Evolutionary conservation across 37 sponge, comb jelly and placozoan species (phyloP).

Genomic region (Bolinopsis microptera): DNA sequence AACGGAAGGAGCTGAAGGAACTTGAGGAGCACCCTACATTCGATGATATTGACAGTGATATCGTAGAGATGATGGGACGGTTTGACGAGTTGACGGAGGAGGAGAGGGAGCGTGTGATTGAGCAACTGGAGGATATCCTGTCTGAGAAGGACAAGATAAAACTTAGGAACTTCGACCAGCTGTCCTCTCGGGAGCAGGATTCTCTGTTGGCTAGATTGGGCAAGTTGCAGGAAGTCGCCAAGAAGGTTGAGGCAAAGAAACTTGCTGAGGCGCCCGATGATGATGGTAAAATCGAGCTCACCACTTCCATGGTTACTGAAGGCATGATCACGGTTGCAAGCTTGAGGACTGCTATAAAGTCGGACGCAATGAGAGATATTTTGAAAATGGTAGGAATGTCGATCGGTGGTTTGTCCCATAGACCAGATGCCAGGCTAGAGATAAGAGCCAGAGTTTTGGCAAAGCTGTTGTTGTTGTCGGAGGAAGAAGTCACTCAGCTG

Average conservation of each 20-base stretch:
- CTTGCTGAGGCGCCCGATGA: neutral
- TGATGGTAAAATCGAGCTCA: slow-evolving; percentile 7
- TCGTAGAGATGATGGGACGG: neutral
- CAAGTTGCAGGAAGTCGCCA: slow-evolving; percentile 6
- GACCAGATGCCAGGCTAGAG: slow-evolving; percentile 17
- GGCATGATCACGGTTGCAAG: neutral
- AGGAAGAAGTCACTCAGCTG: neutral
- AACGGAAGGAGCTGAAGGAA: neutral
- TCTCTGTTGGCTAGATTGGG: neutral
- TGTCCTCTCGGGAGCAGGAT: slow-evolving; percentile 2
- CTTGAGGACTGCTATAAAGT: slow-evolving; percentile 31
- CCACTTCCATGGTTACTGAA: slow-evolving; percentile 35
- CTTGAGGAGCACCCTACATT: slow-evolving; percentile 11
- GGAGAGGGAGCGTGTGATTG: neutral
- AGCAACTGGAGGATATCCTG: neutral
- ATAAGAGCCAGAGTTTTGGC: slow-evolving; percentile 6
- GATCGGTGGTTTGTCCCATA: neutral
- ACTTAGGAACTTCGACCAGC: slow-evolving; percentile 27
- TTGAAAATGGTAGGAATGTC: slow-evolving; percentile 22
- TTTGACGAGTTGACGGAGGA: slow-evolving; percentile 3
- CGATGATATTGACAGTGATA: neutral
- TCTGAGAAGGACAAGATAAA: slow-evolving; percentile 51
- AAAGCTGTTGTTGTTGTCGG: neutral
- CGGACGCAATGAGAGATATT: neutral
- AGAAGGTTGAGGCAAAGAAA: neutral